phyloP scores from a whole-genome alignment of 2,888 invertebrate genomes.

The Actias luna region DNA sequence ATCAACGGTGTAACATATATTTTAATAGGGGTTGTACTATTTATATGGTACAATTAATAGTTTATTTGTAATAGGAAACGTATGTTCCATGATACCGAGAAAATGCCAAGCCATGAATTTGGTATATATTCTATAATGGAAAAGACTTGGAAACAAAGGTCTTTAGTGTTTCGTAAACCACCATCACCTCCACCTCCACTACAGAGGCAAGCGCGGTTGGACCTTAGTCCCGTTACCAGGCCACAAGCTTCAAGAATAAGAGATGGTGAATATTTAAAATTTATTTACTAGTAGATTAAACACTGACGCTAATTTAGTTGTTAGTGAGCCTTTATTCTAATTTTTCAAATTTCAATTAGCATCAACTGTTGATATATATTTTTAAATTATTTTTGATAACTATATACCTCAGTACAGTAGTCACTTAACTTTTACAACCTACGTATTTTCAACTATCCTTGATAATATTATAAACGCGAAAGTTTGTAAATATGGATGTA shows the following conservation, averaged over 20 bases:
- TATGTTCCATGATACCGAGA: slow-evolving; percentile 54
- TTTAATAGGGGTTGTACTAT: neutral
- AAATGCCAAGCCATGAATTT: slow-evolving; percentile 59
- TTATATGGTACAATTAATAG: neutral
- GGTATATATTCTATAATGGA: slow-evolving; percentile 68
- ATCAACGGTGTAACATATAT: neutral
- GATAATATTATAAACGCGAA: too few species aligned
- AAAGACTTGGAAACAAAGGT: slow-evolving; percentile 44
- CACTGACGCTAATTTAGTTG: too few species aligned
- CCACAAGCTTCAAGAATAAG: slow-evolving; percentile 55
- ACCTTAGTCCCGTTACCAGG: slow-evolving; percentile 36
- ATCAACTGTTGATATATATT: too few species aligned
- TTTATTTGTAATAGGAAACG: slow-evolving; percentile 56
- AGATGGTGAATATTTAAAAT: slow-evolving; percentile 47
- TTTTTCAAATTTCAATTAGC: too few species aligned
- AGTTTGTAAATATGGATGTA: too few species aligned
- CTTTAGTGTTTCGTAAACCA: slow-evolving; percentile 48
- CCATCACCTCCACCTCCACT: slow-evolving; percentile 53
- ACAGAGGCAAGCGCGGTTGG: slow-evolving; percentile 42
- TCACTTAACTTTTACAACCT: too few species aligned
- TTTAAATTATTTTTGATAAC: too few species aligned
- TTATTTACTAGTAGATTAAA: neutral
- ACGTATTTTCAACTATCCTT: too few species aligned
- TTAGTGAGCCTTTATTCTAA: too few species aligned
- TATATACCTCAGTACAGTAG: too few species aligned